Conservation (phyloP, 2,113 vertebrate species). For the Callionymus lyra region DNA sequence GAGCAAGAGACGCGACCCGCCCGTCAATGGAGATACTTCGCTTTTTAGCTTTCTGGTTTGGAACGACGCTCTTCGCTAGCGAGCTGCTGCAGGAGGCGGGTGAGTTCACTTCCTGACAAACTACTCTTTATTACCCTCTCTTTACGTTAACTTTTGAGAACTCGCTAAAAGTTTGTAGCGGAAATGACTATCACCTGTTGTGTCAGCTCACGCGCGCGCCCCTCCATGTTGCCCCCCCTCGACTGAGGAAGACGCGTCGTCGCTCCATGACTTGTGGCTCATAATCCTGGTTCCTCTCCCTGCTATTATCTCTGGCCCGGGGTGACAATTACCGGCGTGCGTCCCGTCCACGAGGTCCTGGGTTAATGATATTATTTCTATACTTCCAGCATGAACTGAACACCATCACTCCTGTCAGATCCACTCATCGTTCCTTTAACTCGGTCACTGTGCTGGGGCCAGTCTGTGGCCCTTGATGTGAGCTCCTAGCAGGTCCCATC, state of each 20-base stretch:
- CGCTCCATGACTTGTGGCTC: slow-evolving; percentile 44
- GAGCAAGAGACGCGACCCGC: slow-evolving; percentile 26
- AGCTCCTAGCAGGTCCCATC: no score
- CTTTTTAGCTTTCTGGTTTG: slow-evolving; percentile 56
- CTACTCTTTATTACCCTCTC: no score
- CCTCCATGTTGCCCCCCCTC: not conserved
- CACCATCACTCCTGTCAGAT: no score
- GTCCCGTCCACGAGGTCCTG: slow-evolving; percentile 32
- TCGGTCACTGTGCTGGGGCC: no score
- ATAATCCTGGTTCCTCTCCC: slow-evolving; percentile 39
- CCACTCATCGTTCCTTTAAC: no score
- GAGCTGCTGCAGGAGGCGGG: slow-evolving; percentile 30
- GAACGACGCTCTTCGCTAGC: slow-evolving; percentile 42
- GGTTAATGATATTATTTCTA: no score
- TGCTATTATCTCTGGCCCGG: slow-evolving; percentile 56
- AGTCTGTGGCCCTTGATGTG: no score
- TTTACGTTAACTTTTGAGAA: no score
- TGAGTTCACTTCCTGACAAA: slow-evolving; percentile 38
- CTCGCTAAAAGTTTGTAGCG: no score
- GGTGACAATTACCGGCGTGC: slow-evolving; percentile 62
- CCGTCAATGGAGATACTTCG: slow-evolving; percentile 53
- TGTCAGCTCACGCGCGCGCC: no score
- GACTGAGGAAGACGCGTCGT: slow-evolving; percentile 21
- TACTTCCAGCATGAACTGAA: no score
- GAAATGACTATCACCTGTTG: slow-evolving; percentile 9